These are phyloP conservation scores for Pygocentrus nattereri DNA, from an alignment of 2,797 vertebrate species.

Conservation along the genomic window DNA sequence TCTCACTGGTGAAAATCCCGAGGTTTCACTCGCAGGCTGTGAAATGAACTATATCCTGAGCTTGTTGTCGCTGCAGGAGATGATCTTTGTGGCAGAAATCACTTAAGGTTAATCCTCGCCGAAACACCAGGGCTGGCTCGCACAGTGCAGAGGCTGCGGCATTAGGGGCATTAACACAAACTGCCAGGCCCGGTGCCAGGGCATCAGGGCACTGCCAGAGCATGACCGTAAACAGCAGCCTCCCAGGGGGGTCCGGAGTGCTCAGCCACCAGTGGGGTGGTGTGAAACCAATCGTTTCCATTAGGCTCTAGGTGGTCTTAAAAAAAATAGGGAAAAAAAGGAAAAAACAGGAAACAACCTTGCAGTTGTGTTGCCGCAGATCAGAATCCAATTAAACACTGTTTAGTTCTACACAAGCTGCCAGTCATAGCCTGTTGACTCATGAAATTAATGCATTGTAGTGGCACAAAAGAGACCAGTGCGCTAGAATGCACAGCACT, in stretches of 20 bases:
- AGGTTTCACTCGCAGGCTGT: conserved; percentile 47
- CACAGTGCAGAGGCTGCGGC: conserved; percentile 51
- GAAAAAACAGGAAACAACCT: conserved; percentile 69
- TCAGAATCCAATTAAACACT: conserved; percentile 85
- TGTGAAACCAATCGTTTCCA: conserved; percentile 77
- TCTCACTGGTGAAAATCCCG: conserved; percentile 32
- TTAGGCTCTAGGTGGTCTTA: conserved; percentile 77
- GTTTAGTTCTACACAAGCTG: conserved; percentile 80
- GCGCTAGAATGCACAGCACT: conserved; percentile 66
- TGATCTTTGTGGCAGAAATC: conserved; percentile 54
- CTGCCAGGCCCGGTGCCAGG: conserved; percentile 64
- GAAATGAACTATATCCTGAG: conserved; percentile 69
- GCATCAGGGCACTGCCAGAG: conserved; percentile 61
- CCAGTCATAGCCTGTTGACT: conserved; percentile 81
- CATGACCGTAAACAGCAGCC: conserved; percentile 71
- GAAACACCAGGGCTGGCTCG: conserved; percentile 63
- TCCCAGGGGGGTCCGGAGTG: conserved; percentile 65
- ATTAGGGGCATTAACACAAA: conserved; percentile 53
- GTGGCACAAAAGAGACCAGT: conserved; percentile 72
- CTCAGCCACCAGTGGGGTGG: conserved; percentile 63
- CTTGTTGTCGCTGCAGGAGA: conserved; percentile 59
- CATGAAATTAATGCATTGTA: conserved; percentile 84
- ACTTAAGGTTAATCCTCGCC: conserved; percentile 68
- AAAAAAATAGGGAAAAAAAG: conserved; percentile 65
- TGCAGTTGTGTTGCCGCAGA: conserved; percentile 75